phyloP scores from a whole-genome alignment of 2,797 vertebrate species.

The Sebastes nivosus region DNA sequence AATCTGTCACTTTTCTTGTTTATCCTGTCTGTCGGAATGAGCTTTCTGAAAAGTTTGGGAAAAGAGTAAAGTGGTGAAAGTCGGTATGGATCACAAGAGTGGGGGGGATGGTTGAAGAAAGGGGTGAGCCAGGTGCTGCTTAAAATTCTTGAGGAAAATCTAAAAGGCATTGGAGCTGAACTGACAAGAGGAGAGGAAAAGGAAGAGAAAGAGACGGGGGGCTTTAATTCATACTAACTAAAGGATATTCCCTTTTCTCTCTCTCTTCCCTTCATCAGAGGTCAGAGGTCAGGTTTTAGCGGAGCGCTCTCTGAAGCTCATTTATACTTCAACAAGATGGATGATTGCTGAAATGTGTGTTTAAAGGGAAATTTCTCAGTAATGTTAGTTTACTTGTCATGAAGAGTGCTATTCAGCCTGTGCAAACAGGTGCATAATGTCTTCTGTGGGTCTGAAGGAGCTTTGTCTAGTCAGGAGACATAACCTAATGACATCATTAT shows the following conservation, averaged over 20 bases:
- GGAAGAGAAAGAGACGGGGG: not conserved
- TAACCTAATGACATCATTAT: not conserved
- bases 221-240: not conserved
- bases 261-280: not conserved
- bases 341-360: not conserved
- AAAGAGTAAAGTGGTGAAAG: conserved; percentile 3
- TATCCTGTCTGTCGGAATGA: not conserved
- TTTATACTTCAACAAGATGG: not conserved
- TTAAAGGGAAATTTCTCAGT: not conserved
- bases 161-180: conserved; percentile 38
- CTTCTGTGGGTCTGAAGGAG: not conserved
- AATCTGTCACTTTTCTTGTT: conserved; percentile 16
- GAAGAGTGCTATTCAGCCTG: not conserved
- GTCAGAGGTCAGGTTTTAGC: conserved; percentile 11
- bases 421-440: not conserved
- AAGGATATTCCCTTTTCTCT: not conserved
- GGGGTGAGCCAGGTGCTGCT: not conserved
- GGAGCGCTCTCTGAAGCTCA: not conserved
- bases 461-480: not conserved
- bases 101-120: not conserved
- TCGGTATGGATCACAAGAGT: not conserved
- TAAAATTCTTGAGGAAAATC: conserved; percentile 23
- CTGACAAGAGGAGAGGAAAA: conserved; percentile 14
- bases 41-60: not conserved
- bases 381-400: not conserved